A percentile compares a stretch with the other conserved stretches of the same genome.
These are phyloP conservation scores for Apodemia mormo DNA, from an alignment of 2,888 invertebrate species.

Conservation along the genomic window DNA sequence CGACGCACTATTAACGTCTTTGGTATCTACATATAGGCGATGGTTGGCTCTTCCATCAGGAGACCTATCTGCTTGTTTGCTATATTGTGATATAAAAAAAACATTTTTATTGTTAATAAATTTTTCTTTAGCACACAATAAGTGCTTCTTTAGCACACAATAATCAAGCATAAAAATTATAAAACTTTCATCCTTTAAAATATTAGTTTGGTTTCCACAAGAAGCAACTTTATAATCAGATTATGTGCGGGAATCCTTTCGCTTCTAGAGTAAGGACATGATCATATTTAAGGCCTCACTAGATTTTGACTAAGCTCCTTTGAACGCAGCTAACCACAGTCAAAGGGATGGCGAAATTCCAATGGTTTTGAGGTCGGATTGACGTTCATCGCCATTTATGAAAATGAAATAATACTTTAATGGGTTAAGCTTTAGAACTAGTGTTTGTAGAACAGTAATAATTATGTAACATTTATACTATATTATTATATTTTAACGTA, in stretches of 20 bases:
- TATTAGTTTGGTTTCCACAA: slow-evolving; percentile 39
- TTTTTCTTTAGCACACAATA: too few relatives aligned
- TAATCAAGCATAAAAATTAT: slow-evolving; percentile 23
- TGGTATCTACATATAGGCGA: too few relatives aligned
- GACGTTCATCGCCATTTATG: background rate
- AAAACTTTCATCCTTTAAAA: slow-evolving; percentile 9
- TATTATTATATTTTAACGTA: too few relatives aligned
- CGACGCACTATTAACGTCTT: too few relatives aligned
- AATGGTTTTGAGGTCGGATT: slow-evolving; percentile 45
- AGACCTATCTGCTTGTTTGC: too few relatives aligned
- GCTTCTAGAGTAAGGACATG: slow-evolving; percentile 42
- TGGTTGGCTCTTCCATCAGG: too few relatives aligned
- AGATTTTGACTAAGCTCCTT: slow-evolving; percentile 57
- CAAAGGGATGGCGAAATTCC: slow-evolving; percentile 46
- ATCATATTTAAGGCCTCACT: slow-evolving; percentile 58
- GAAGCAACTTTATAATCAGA: slow-evolving; percentile 39
- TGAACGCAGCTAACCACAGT: slow-evolving; percentile 47
- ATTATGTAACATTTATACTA: too few relatives aligned
- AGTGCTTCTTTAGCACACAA: too few relatives aligned
- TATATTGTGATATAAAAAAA: too few relatives aligned
- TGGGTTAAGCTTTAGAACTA: background rate
- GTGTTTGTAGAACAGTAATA: too few relatives aligned
- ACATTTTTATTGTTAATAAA: too few relatives aligned
- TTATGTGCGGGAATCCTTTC: slow-evolving; percentile 44
- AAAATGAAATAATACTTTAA: background rate